A percentile compares a stretch with the other conserved stretches of the same genome.
Conservation (phyloP, 1,140 invertebrate genomes). For the Chlorops oryzae region DNA sequence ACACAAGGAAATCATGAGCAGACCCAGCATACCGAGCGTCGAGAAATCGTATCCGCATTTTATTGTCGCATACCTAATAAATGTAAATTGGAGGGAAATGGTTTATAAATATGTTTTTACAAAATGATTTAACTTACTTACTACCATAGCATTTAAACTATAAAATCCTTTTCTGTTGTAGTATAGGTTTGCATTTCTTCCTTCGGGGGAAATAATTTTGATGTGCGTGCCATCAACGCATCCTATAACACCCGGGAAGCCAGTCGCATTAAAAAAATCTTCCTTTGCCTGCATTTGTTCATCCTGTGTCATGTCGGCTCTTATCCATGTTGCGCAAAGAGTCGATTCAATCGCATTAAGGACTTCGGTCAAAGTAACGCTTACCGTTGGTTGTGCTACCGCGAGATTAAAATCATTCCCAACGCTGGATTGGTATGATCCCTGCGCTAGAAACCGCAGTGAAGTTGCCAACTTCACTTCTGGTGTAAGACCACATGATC, state of each 20-base stretch:
- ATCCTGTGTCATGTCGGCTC: conserved; percentile 4
- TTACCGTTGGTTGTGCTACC: neutral
- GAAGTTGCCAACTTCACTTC: conserved; percentile 6
- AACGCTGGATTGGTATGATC: conserved; percentile 1
- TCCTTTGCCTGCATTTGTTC: no score
- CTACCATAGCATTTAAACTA: conserved; percentile 2
- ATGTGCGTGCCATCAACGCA: conserved; percentile 11
- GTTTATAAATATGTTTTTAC: no score
- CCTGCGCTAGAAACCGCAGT: conserved; percentile 8
- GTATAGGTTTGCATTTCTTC: conserved; percentile 7
- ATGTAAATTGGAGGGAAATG: no score
- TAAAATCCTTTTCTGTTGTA: conserved; percentile 10
- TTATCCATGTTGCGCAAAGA: neutral
- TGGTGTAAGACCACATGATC: neutral
- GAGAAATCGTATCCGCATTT: no score
- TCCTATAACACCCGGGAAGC: conserved; percentile 1
- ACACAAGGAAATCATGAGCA: no score
- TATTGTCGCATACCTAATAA: no score
- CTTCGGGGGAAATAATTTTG: conserved; percentile 3
- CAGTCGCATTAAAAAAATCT: neutral
- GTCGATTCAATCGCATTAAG: neutral
- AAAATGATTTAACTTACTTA: no score
- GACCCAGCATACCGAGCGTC: no score
- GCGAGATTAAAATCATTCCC: conserved; percentile 6
- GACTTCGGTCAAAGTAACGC: neutral